phyloP scores from a whole-genome alignment of 2,888 invertebrate species.

The Andrena dorsata region DNA sequence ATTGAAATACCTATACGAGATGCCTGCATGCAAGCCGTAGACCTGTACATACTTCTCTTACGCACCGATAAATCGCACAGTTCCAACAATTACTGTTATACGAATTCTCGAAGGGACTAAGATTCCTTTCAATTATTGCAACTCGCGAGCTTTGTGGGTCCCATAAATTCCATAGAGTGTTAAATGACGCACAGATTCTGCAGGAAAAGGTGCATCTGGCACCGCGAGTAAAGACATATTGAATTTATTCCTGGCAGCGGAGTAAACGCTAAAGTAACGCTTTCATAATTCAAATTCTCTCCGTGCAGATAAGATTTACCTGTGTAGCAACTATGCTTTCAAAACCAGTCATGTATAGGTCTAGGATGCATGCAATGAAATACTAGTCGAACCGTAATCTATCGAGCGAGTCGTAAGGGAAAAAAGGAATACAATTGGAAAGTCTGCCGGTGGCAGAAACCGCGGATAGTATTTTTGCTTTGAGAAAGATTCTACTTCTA shows the following conservation, averaged over 20 bases:
- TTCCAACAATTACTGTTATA: neutral
- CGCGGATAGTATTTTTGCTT: conserved; percentile 49
- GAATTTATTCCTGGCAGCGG: neutral
- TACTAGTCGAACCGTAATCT: conserved; percentile 29
- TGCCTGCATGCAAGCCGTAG: conserved; percentile 43
- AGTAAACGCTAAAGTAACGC: neutral
- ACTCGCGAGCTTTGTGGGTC: neutral
- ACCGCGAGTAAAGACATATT: neutral
- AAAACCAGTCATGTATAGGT: conserved; percentile 53
- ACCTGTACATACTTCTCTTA: conserved; percentile 54
- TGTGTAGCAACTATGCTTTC: neutral
- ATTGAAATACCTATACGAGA: conserved; percentile 26
- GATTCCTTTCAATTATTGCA: neutral
- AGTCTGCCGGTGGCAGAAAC: conserved; percentile 40
- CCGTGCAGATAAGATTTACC: neutral
- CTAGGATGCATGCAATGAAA: conserved; percentile 41
- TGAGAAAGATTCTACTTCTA: conserved; percentile 45
- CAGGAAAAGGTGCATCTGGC: neutral
- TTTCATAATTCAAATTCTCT: neutral
- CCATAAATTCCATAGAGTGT: neutral
- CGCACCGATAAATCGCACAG: neutral
- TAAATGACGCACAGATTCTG: neutral
- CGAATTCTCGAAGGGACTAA: neutral
- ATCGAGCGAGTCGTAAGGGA: conserved; percentile 33
- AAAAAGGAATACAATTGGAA: conserved; percentile 39